Evolutionary conservation across 2,797 vertebrate species (phyloP).

Genomic region (Buceros bicornis): DNA sequence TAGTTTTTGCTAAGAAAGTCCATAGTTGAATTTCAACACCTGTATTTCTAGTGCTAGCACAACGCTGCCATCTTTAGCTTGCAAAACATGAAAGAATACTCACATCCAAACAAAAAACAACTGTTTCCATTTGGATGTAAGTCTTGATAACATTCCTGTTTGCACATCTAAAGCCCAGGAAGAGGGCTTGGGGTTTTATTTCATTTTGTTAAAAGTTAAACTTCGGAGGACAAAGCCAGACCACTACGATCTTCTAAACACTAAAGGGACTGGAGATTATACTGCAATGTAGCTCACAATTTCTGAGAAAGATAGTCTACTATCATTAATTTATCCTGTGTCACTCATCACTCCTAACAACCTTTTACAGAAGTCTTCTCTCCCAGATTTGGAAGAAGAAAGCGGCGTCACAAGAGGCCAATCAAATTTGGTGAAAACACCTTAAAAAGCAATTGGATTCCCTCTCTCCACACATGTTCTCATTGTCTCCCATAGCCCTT

Average conservation of each 20-base stretch:
- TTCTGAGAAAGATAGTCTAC: not conserved
- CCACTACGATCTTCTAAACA: not conserved
- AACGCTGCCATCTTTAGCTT: not conserved
- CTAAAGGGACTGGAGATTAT: not conserved
- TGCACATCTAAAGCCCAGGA: not conserved
- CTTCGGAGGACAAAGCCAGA: constrained; percentile 26
- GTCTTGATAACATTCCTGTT: constrained; percentile 5
- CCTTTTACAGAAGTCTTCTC: not conserved
- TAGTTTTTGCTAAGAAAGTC: not conserved
- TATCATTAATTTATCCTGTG: not conserved
- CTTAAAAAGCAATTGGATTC: not conserved
- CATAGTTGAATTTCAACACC: not conserved
- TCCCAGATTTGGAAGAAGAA: not conserved
- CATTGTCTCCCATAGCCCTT: not conserved
- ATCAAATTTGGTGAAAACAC: not conserved
- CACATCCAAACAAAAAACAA: constrained; percentile 23
- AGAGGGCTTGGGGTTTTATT: not conserved
- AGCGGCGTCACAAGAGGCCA: not conserved
- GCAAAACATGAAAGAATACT: constrained; percentile 28
- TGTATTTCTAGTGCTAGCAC: not conserved
- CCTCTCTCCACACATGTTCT: not conserved
- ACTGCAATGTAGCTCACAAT: not conserved
- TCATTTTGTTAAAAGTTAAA: constrained; percentile 39
- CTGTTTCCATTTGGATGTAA: not conserved
- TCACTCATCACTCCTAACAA: not conserved